These are phyloP conservation scores for Probaryconus sp. DNA, from an alignment of 1,140 invertebrate genomes.

Conservation along the genomic window DNA sequence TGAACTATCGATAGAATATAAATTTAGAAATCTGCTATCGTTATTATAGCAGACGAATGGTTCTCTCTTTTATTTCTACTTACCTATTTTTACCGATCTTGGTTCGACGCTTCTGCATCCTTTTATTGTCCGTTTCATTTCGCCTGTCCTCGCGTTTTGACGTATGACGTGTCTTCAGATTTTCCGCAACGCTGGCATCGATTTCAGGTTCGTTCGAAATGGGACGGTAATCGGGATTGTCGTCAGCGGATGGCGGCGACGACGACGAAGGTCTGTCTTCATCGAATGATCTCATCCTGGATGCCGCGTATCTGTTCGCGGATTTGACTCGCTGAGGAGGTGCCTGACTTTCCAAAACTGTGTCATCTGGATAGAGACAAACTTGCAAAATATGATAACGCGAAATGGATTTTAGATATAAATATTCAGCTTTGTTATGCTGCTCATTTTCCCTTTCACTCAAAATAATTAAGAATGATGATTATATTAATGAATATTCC, in stretches of 20 bases:
- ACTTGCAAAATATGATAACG: slow-evolving; percentile 30
- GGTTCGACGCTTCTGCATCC: slow-evolving; percentile 67
- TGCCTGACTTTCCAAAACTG: slow-evolving; percentile 80
- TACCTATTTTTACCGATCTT: slow-evolving; percentile 76
- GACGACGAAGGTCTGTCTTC: slow-evolving; percentile 67
- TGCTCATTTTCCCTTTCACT: too few relatives aligned
- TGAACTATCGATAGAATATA: too few relatives aligned
- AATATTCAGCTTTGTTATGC: too few relatives aligned
- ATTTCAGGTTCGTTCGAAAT: slow-evolving; percentile 64
- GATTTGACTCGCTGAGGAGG: slow-evolving; percentile 81
- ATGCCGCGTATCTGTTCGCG: slow-evolving; percentile 67
- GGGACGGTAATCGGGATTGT: slow-evolving; percentile 63
- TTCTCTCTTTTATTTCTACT: too few relatives aligned
- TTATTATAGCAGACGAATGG: too few relatives aligned
- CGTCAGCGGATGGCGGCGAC: slow-evolving; percentile 60
- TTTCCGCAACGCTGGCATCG: slow-evolving; percentile 54
- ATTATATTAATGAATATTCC: too few relatives aligned
- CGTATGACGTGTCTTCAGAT: slow-evolving; percentile 55
- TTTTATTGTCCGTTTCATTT: slow-evolving; percentile 60
- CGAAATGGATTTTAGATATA: slow-evolving; percentile 27
- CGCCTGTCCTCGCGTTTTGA: slow-evolving; percentile 58
- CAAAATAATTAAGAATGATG: too few relatives aligned
- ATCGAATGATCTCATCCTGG: slow-evolving; percentile 59
- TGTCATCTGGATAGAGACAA: slow-evolving; percentile 61
- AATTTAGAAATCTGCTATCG: too few relatives aligned